A percentile compares a stretch with the other conserved stretches of the same genome.
Evolutionary conservation across 2,797 vertebrate species (phyloP).

Genomic region (Argya squamiceps): DNA sequence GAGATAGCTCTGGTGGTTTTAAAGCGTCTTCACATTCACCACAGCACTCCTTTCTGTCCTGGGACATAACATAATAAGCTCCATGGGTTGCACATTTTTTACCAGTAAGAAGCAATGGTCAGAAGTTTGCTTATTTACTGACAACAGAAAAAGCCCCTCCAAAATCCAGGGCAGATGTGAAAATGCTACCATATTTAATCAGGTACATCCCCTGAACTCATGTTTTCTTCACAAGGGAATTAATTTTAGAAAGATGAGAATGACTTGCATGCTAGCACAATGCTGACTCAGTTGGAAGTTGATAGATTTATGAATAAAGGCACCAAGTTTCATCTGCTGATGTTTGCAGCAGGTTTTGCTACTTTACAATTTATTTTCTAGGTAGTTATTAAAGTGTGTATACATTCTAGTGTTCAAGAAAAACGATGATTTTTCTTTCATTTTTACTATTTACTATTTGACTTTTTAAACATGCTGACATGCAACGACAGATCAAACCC

Average conservation of each 20-base stretch:
- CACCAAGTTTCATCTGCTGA: not conserved
- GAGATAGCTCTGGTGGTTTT: not conserved
- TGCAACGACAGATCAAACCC: not conserved
- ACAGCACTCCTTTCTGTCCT: not conserved
- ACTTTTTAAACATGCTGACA: not conserved
- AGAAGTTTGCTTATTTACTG: not conserved
- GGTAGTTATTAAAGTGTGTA: not conserved
- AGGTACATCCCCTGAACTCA: not conserved
- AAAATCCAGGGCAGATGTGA: not conserved
- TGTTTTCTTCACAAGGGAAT: not conserved
- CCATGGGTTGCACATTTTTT: not conserved
- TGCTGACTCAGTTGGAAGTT: not conserved
- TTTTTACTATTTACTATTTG: not conserved
- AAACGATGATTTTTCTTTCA: not conserved
- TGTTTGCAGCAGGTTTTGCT: not conserved
- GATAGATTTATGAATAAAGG: not conserved
- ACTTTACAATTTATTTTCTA: not conserved
- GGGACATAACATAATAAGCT: not conserved
- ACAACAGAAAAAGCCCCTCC: not conserved
- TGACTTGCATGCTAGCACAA: not conserved
- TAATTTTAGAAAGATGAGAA: not conserved
- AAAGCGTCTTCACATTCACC: not conserved
- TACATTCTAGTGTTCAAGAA: not conserved
- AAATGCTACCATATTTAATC: not conserved
- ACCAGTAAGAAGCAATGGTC: not conserved